A percentile compares a stretch with the other conserved stretches of the same genome.
phyloP scores from a whole-genome alignment of 2,888 invertebrate genomes.

The Sisyra terminalis region DNA sequence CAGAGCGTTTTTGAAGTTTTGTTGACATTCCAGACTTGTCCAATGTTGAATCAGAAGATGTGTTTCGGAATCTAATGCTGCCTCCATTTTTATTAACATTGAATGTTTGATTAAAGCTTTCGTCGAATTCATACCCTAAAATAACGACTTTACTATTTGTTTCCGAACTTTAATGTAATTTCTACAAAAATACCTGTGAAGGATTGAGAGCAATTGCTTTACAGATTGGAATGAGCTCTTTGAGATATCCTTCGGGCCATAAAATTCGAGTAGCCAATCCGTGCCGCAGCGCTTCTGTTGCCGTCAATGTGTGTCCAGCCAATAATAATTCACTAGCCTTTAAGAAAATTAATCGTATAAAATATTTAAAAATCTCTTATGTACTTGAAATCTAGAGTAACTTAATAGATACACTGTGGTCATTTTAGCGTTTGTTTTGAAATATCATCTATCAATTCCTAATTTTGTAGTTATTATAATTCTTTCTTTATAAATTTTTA shows the following conservation, averaged over 20 bases:
- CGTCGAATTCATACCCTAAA: constrained; percentile 47
- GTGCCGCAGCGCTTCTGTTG: constrained; percentile 56
- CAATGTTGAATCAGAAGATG: constrained; percentile 55
- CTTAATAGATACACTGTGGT: too few species aligned
- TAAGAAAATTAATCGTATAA: too few species aligned
- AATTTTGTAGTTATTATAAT: too few species aligned
- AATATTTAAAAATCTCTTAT: too few species aligned
- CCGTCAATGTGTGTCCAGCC: constrained; percentile 57
- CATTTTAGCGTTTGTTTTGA: too few species aligned
- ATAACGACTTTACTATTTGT: too few species aligned
- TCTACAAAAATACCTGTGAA: constrained; percentile 61
- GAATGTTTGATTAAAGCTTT: constrained; percentile 38
- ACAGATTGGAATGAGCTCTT: constrained; percentile 52
- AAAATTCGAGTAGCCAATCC: constrained; percentile 70
- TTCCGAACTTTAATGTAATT: not conserved
- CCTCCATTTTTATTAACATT: constrained; percentile 36
- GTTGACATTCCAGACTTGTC: constrained; percentile 56
- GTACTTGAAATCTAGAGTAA: too few species aligned
- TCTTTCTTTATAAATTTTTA: too few species aligned
- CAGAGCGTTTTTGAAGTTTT: constrained; percentile 19
- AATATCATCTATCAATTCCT: too few species aligned
- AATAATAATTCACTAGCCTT: constrained; percentile 55
- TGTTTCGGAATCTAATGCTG: constrained; percentile 46
- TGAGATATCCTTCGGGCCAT: constrained; percentile 59
- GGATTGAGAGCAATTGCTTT: constrained; percentile 57